phyloP scores from a whole-genome alignment of 2,888 invertebrate genomes.

The Leptinotarsa juncta region DNA sequence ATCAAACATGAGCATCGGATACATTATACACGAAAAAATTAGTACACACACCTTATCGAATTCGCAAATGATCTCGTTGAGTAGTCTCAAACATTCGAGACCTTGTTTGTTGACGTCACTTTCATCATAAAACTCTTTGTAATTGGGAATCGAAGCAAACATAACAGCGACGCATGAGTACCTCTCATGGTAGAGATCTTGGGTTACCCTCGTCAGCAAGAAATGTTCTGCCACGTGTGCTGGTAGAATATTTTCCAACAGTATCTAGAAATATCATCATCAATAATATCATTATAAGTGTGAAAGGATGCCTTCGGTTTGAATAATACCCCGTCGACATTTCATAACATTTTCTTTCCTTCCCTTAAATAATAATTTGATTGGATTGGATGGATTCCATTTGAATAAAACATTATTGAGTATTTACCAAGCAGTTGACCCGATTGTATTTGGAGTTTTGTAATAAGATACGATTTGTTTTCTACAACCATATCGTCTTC shows the following conservation, averaged over 20 bases:
- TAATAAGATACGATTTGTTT: too few species aligned
- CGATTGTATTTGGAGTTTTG: too few species aligned
- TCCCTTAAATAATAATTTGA: too few species aligned
- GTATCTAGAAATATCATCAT: constrained; percentile 70
- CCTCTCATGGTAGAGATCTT: constrained; percentile 94
- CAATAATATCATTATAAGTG: not conserved
- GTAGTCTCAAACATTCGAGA: constrained; percentile 89
- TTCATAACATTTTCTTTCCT: not conserved
- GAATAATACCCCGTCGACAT: not conserved
- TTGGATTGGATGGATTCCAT: too few species aligned
- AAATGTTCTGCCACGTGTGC: constrained; percentile 97
- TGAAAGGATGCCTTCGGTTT: not conserved
- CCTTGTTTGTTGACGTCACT: constrained; percentile 98
- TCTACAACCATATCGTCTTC: too few species aligned
- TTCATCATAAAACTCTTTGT: constrained; percentile 96
- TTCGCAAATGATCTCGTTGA: constrained; percentile 98
- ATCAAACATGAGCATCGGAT: not conserved
- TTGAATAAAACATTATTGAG: too few species aligned
- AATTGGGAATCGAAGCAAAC: constrained; percentile 99
- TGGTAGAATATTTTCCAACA: constrained; percentile 95
- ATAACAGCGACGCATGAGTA: constrained; percentile 95
- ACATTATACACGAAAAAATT: not conserved
- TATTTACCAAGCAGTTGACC: too few species aligned
- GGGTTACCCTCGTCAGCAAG: constrained; percentile 77
- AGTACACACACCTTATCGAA: constrained; percentile 85